phyloP scores from a whole-genome alignment of 1,140 invertebrate species.

The Carposina sasakii region DNA sequence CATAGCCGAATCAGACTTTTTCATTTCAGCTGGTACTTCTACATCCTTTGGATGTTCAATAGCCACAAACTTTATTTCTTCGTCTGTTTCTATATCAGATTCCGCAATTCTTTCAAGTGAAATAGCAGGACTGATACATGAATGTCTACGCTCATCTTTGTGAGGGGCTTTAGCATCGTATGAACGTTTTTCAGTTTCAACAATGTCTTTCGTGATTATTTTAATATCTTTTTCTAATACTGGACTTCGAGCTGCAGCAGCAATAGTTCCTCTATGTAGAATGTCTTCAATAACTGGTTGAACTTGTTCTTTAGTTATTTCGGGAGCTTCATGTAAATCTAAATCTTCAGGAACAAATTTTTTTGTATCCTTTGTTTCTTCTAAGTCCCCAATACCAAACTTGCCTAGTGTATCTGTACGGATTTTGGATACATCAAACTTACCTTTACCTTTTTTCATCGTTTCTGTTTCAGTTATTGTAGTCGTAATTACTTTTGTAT shows the following conservation, averaged over 20 bases:
- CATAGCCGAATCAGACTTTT: slow-evolving; percentile 66
- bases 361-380: slow-evolving; percentile 25
- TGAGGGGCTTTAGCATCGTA: slow-evolving; percentile 61
- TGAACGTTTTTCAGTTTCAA: slow-evolving; percentile 57
- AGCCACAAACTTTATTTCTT: slow-evolving; percentile 36
- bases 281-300: slow-evolving; percentile 62
- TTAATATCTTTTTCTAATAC: slow-evolving; percentile 53
- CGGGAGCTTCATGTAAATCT: slow-evolving; percentile 32
- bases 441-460: slow-evolving; percentile 24
- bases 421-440: slow-evolving; percentile 54
- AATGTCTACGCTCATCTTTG: slow-evolving; percentile 63
- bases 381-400: slow-evolving; percentile 36
- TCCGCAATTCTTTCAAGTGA: slow-evolving; percentile 64
- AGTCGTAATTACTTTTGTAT: slow-evolving; percentile 17
- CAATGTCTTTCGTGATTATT: slow-evolving; percentile 47
- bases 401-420: slow-evolving; percentile 52
- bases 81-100: slow-evolving; percentile 58
- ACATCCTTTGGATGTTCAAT: slow-evolving; percentile 20
- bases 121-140: slow-evolving; percentile 63
- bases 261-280: slow-evolving; percentile 53
- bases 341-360: slow-evolving; percentile 30
- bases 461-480: slow-evolving; percentile 23
- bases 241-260: slow-evolving; percentile 48
- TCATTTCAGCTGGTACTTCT: slow-evolving; percentile 36
- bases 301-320: slow-evolving; percentile 57